Base-by-base conservation (phyloP, 2,888 invertebrate genomes). In the Xiphydria camelus region DNA sequence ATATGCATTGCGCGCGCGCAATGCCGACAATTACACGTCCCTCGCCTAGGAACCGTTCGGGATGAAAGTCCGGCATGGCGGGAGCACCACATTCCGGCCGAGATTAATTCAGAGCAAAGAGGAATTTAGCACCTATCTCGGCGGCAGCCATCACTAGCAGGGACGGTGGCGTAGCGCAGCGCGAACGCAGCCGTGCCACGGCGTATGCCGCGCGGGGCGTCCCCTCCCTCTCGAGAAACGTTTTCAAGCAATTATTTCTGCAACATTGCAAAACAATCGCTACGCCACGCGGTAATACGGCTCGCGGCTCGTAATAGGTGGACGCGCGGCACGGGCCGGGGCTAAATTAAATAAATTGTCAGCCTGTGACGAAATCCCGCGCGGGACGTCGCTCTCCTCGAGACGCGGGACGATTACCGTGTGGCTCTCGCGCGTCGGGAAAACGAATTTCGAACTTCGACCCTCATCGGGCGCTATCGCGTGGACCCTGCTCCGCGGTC, bases 31-130 rank as follows among this genome's bases (percentile, higher is more conserved):
- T 58, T 57, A 58, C 26, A 61, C n/a, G n/a, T 58, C 59, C 60
- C 58, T 58, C 52, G 29, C 29, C 52, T 54, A 32, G 47, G 47
- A 44, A 49, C 41, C 60, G 53, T 54, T 55, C 51, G 54, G 57
- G 53, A 58, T 62, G 64, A 63, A 59, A 62, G 62, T 62, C 59
- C 59, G 51, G 38, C 47, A 51, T 23, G 26, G 37, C 22, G 35
- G 25, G 31, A 62, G 67, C 65, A 64, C 63, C 59, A 62, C 71
- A 71, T 71, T 71, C 71, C 70, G 62, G 63, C 65, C 58, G 69
- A 71, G 71, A 72, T 71, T 71, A 72, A 72, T 72, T 71, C 70
- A 61, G 62, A 65, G 68, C 64, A 64, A 68, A 68, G 67, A 68
- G 70, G 68, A 72, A 71, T 71, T 70, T 68, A 70, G 66, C 69